These are phyloP conservation scores for Rhombomys opimus DNA, from an alignment of 2,113 vertebrate genomes.

Conservation along the genomic window DNA sequence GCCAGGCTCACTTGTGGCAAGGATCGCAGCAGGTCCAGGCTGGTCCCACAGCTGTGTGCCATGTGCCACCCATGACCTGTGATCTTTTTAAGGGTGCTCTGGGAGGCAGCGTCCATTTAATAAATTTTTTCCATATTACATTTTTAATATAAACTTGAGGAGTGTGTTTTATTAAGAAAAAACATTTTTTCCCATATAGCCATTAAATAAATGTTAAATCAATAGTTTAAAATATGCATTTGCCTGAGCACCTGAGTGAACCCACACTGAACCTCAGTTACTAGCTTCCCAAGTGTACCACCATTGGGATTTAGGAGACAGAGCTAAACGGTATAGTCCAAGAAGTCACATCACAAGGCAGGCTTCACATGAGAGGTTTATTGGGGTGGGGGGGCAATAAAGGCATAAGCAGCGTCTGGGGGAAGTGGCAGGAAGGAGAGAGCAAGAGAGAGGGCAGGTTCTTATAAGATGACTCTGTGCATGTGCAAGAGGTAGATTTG, in stretches of 20 bases:
- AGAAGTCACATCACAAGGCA: no score
- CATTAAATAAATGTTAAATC: conserved; percentile 12
- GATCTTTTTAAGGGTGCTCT: conserved; percentile 60
- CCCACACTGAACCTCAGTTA: no score
- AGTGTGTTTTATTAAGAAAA: conserved; percentile 34
- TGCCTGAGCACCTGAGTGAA: not conserved
- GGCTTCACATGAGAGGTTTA: no score
- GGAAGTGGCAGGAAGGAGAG: no score
- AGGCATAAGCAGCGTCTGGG: no score
- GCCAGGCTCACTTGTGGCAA: conserved; percentile 92
- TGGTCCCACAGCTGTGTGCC: accelerated
- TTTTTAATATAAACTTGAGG: conserved; percentile 31
- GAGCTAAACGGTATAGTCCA: no score
- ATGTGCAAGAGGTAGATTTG: no score
- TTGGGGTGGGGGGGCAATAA: no score
- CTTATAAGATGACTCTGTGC: no score
- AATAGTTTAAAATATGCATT: conserved; percentile 19
- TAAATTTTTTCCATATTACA: not conserved
- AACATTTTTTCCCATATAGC: not conserved
- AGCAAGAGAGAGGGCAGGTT: no score
- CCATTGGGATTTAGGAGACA: no score
- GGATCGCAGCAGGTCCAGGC: conserved; percentile 87
- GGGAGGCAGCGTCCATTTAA: not conserved
- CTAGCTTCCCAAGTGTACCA: no score
- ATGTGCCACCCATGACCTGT: not conserved